These are phyloP conservation scores for Petrolisthes cinctipes DNA, from an alignment of 2,888 invertebrate species.

Conservation along the genomic window DNA sequence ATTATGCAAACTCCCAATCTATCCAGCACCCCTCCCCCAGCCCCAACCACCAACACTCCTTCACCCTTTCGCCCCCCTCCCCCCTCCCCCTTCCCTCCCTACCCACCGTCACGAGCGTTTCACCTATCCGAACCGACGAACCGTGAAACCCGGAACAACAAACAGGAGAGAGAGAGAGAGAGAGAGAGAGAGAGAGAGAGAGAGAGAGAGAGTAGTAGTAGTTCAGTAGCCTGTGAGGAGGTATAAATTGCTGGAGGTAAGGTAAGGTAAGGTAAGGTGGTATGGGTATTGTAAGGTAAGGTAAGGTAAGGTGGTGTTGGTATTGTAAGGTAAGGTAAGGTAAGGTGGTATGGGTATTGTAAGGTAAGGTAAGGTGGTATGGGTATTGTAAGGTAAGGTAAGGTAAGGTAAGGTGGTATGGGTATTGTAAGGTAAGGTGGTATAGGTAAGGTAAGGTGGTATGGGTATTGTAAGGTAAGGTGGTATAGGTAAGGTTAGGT, in stretches of 20 bases:
- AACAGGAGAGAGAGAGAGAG: too few species aligned
- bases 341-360: background rate
- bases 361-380: background rate
- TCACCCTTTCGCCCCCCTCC: background rate
- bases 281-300: background rate
- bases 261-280: background rate
- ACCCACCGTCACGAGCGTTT: background rate
- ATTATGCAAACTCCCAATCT: slow-evolving; percentile 47
- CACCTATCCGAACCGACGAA: background rate
- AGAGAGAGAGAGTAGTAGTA: background rate
- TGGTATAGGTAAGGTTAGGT: background rate
- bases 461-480: background rate
- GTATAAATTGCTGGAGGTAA: background rate
- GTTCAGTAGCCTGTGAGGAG: background rate
- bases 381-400: background rate
- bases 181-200: too few species aligned
- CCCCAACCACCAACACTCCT: too few species aligned
- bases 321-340: background rate
- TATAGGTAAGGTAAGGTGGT: background rate
- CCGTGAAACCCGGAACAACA: too few species aligned
- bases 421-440: background rate
- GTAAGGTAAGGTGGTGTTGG: background rate
- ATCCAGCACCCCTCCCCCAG: background rate
- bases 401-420: background rate
- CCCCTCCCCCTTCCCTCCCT: background rate